A percentile compares a stretch with the other conserved stretches of the same genome.
Conservation (phyloP, 2,113 vertebrate genomes). For the Scortum barcoo region DNA sequence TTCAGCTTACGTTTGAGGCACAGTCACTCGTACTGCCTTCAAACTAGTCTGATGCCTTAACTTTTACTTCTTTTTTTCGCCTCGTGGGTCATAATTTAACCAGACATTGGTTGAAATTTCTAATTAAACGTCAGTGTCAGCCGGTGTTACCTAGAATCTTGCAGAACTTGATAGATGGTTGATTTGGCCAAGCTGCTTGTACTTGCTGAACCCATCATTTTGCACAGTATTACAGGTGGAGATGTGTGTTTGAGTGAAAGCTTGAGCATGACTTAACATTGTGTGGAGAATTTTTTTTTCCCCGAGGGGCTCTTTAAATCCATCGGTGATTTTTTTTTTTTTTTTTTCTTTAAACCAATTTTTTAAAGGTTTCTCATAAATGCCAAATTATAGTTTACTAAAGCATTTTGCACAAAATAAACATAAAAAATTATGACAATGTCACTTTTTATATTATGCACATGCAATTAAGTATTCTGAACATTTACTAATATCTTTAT, state of each 20-base stretch:
- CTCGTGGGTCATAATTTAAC: conserved; percentile 22
- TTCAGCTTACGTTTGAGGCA: conserved; percentile 3
- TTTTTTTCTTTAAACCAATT: conserved; percentile 56
- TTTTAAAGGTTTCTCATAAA: conserved; percentile 84
- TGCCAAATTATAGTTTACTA: conserved; percentile 90
- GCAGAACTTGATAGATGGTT: conserved; percentile 69
- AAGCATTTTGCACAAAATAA: conserved; percentile 89
- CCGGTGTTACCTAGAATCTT: conserved; percentile 64
- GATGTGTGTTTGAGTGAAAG: conserved; percentile 69
- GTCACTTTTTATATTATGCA: conserved; percentile 88
- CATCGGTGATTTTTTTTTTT: conserved; percentile 54
- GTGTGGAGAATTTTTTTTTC: conserved; percentile 45
- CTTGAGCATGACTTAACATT: conserved; percentile 43
- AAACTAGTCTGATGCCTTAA: conserved; percentile 77
- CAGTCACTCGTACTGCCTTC: conserved; percentile 61
- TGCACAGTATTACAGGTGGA: conserved; percentile 85
- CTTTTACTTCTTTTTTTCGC: conserved; percentile 50
- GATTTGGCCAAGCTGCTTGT: conserved; percentile 79
- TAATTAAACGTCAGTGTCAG: conserved; percentile 7
- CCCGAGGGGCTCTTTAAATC: conserved; percentile 55
- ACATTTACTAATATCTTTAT: conserved; percentile 84
- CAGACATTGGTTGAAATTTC: background rate
- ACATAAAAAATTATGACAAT: conserved; percentile 77
- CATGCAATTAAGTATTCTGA: conserved; percentile 85
- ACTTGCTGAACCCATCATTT: conserved; percentile 82